Percentiles rank a stretch among this genome's conserved stretches.
Conservation (phyloP, 1,140 invertebrate genomes). For the Vanessa atalanta region DNA sequence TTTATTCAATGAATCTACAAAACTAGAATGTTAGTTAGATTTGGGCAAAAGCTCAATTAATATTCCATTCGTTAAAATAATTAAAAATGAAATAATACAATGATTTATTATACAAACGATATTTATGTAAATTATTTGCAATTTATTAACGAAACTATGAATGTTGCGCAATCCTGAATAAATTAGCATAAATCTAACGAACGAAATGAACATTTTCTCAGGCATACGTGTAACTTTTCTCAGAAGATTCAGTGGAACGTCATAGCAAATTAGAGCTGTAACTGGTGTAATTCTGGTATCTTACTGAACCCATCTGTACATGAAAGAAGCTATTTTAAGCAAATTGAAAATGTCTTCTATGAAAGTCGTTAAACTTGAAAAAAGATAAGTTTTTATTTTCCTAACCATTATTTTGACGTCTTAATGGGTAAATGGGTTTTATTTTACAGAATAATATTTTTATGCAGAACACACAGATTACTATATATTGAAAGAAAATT, state of each 20-base stretch:
- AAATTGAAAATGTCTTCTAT: neutral
- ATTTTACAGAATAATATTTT: too few species aligned
- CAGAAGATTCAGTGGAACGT: neutral
- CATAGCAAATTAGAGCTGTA: neutral
- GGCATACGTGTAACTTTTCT: neutral
- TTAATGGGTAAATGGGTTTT: too few species aligned
- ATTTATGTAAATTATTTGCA: too few species aligned
- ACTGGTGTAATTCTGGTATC: neutral
- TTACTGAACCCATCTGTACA: slow-evolving; percentile 2
- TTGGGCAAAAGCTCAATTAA: neutral
- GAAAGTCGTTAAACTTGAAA: neutral
- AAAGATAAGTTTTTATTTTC: too few species aligned
- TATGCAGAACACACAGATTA: too few species aligned
- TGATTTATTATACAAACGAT: too few species aligned
- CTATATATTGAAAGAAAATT: too few species aligned
- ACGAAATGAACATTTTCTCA: neutral
- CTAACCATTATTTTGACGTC: too few species aligned
- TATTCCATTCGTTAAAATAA: too few species aligned
- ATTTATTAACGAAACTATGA: too few species aligned
- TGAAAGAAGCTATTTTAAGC: neutral
- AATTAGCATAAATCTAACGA: neutral
- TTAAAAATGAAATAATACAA: too few species aligned
- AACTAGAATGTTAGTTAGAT: neutral
- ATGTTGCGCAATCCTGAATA: neutral
- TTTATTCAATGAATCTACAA: neutral